Base-by-base conservation (phyloP, 2,797 vertebrate genomes). In the Falco biarmicus region DNA sequence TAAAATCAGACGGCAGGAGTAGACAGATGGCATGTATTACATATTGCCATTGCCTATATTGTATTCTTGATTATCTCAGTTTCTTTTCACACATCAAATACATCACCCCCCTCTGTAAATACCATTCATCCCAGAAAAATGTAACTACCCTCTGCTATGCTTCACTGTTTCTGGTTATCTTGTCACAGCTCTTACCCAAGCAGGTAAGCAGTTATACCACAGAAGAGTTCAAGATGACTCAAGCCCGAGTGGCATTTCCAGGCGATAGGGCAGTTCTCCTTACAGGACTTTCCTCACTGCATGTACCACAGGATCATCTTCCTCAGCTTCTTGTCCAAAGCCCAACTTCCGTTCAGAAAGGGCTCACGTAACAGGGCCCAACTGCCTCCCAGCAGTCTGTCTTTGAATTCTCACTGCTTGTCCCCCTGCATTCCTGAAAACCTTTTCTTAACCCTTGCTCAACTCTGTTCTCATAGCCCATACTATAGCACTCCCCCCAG, bases 21-120 rank as follows among this genome's bases (percentile, higher is more conserved):
- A 93, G 78, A 86, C 94, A 96, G 88, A 96, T 90, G 85, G 94
- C 74, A 73, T 32, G 48, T 39, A 86, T 75, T 78, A 87, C 61
- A 86, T 88, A 88, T 74, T 87, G 64, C 41, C 71, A 74, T 69
- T 83, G 50, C 50, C 70, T 90, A 11, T 78, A 76, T 26, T 94
- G 75, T 64, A 71, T 90, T 78, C 84, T 92, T 84, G 66, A 90
- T 92, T 94, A 90, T 87, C 74, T 93, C 94, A 82, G 84, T 85
- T 96, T 94, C 86, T 71, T 74, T 89, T 92, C 94, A 94, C 86
- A 95, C 45, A 84, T 73, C 59, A 82, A 86, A 90, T 74, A 69
- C 10, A 63, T 60, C 86, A 92, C 4, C 5, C 3, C 59, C 39
- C 63, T 88, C 56, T 60, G 70, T 93, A 94, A 89, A 82, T 26